Evolutionary conservation across 2,113 vertebrate genomes (phyloP), one percentile per base, ranked within the genome.

Genomic region (Polypterus senegalus): DNA sequence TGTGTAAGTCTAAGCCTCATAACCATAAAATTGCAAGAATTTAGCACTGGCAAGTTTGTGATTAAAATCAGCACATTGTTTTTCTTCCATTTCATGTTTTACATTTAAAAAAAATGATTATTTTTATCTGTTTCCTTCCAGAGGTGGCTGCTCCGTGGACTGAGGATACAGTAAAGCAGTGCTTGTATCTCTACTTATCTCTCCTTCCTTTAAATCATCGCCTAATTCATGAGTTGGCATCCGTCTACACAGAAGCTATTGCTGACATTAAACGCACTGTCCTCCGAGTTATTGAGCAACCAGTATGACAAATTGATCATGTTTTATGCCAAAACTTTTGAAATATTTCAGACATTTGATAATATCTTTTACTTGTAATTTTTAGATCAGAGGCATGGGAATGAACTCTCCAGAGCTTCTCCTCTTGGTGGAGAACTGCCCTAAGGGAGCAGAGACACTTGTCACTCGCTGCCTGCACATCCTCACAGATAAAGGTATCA

Each of bases 351-450:
- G 8, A 59, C 1, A 3, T 45, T 57, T 3, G 45, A 7, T 48
- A 51, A 45, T 7, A 9, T 44, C 2, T 6, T 43, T 43, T 27
- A 4, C 4, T 1, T 10, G 10, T 49, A 1, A 58, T 27, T 8
- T 70, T 3, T 62, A 93, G 90, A 97, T 97, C 67, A 88, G 94
- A 0, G 94, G 92, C 0, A 97, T 97, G 94, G 94, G 94, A 9
- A 97, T 97, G 94, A 94, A 86, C 73, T 97, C 94, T 0, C 94
- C 93, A 0, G 93, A 97, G 74, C 84, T 97, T 63, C 82, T 97
- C 60, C 85, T 96, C 7, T 60, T 97, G 73, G 93, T 97, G 61
- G 93, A 97, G 74, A 96, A 94, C 66, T 97, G 94, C 46, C 94
- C 94, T 47, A 97, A 96, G 70, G 94, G 94, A 4, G 93, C 94